Evolutionary conservation across 2,888 invertebrate genomes (phyloP), one percentile per base, ranked within the genome.

Genomic region (Noctua fimbriata): DNA sequence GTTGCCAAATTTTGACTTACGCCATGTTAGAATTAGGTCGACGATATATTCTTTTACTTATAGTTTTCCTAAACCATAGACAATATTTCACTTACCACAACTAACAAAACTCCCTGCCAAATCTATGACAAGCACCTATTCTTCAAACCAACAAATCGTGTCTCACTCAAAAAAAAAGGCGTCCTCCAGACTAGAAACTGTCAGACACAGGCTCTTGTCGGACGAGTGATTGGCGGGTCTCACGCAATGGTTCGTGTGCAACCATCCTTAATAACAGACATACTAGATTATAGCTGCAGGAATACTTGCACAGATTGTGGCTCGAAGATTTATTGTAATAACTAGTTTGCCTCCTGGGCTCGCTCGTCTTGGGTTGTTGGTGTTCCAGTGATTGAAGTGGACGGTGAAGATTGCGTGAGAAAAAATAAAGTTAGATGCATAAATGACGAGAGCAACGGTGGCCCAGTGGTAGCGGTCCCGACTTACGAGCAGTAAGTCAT

Each of bases 221-320:
- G 81, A 82, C 81, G 88, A 89, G 86, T 90, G 91, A 92, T 92
- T 87, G 92, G 81, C 76, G 78, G 66, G 69, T 74, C 82, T 82
- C 94, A 94, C 94, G 94, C 93, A 86, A 93, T 77, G 73, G 87
- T 90, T 91, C 93, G 92, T 92, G 94, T 91, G 89, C 75, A 87
- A 81, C 83, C 82, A 82, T 82, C 90, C 88, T 91, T 90, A 91
- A 91, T 90, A 90, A 90, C 79, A 87, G 81, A 67, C 76, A 79
- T 81, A 87, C 71, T 69, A 77, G 79, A 74, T 83, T 78, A 78
- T 85, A 82, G 58, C 81, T 83, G 65, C 81, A 76, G 71, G 81
- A 76, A 76, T 82, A 80, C 85, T 78, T 76, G 85, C 81, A 82
- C 82, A 77, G 87, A 84, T 81, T 83, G 86, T 83, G 86, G 67